phyloP scores from a whole-genome alignment of 2,113 vertebrate genomes.

The Struthio camelus region DNA sequence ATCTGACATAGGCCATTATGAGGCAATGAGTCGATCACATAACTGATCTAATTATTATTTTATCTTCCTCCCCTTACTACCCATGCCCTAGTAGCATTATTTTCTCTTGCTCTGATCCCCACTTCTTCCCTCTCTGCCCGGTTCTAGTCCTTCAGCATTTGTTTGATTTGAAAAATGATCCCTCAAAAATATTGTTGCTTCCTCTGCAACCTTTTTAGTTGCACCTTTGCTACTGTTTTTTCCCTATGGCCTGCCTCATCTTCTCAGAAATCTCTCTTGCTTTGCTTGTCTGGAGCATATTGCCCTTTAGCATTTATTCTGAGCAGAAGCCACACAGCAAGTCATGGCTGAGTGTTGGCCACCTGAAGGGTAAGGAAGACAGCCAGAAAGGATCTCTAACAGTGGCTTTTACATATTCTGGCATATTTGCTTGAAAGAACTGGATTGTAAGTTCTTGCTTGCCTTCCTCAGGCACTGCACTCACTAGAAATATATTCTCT shows the following conservation, averaged over 20 bases:
- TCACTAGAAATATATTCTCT: neutral
- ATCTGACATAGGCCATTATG: neutral
- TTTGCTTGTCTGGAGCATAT: neutral
- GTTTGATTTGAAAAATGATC: neutral
- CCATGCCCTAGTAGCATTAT: rapidly evolving
- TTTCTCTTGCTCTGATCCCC: neutral
- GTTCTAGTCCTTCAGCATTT: neutral
- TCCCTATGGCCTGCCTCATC: neutral
- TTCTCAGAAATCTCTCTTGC: neutral
- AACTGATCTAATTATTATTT: neutral
- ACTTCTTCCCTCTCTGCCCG: neutral
- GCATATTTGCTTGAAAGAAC: neutral
- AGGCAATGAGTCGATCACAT: neutral
- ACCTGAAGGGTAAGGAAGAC: neutral
- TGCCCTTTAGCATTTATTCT: neutral
- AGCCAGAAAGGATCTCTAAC: neutral
- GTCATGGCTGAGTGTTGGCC: neutral
- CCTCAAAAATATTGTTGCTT: neutral
- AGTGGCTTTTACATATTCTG: neutral
- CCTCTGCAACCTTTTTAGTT: neutral
- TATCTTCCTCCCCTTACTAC: neutral
- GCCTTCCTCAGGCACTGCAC: neutral
- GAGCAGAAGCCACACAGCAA: neutral
- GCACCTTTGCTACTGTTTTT: neutral
- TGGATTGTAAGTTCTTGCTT: neutral